Evolutionary conservation across 2,113 vertebrate genomes (phyloP).

Genomic region (human (Homo sapiens)): GRCh38 chr5:137605001-137605500

Average conservation of each 20-base stretch:
- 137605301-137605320: neutral
- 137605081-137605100: neutral
- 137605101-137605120: neutral
- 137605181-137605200: neutral
- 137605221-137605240: neutral
- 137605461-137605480: neutral
- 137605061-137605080: neutral
- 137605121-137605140: neutral
- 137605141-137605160: neutral
- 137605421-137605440: neutral
- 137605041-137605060: neutral
- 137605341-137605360: neutral
- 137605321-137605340: neutral
- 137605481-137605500: neutral
- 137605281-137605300: neutral
- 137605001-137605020: neutral
- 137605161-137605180: too few species aligned
- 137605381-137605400: neutral
- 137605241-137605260: neutral
- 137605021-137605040: neutral
- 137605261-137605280: neutral
- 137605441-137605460: neutral
- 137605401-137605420: neutral
- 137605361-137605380: neutral
- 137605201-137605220: neutral